These are phyloP conservation scores for Ichneumon xanthorius DNA, from an alignment of 2,888 invertebrate species.

Conservation along the genomic window DNA sequence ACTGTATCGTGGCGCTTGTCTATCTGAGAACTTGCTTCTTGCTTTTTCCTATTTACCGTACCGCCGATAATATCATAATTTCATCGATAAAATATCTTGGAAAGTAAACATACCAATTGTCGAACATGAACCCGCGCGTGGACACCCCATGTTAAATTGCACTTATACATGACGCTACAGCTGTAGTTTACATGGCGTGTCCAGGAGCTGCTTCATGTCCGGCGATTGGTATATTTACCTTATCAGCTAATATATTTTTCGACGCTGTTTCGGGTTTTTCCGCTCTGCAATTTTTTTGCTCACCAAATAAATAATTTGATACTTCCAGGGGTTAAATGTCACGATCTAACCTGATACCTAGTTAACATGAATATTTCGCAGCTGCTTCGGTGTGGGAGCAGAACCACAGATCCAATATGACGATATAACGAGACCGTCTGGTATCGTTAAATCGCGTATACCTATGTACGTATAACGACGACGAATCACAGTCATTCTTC, in stretches of 20 bases:
- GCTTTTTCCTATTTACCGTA: background rate
- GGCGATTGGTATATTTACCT: too few species aligned
- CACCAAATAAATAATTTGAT: background rate
- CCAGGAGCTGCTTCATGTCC: too few species aligned
- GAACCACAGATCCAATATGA: constrained; percentile 7
- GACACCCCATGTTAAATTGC: background rate
- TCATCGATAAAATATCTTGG: too few species aligned
- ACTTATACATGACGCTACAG: background rate
- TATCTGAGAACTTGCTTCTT: background rate
- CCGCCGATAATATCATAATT: too few species aligned
- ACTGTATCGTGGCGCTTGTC: too few species aligned
- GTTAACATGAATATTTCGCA: background rate
- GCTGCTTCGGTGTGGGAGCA: background rate
- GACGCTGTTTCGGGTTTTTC: background rate
- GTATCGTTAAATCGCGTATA: constrained; percentile 16
- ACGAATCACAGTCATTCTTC: constrained; percentile 3
- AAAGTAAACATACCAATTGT: background rate
- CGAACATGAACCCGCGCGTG: background rate
- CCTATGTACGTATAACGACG: background rate
- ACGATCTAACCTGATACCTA: background rate
- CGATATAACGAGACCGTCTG: constrained; percentile 13
- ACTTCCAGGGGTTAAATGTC: background rate
- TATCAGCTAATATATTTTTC: background rate
- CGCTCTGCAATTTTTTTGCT: background rate
- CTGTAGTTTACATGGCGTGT: background rate